Conservation (phyloP, 2,888 invertebrate species). For the Trypoxylon attenuatum region DNA sequence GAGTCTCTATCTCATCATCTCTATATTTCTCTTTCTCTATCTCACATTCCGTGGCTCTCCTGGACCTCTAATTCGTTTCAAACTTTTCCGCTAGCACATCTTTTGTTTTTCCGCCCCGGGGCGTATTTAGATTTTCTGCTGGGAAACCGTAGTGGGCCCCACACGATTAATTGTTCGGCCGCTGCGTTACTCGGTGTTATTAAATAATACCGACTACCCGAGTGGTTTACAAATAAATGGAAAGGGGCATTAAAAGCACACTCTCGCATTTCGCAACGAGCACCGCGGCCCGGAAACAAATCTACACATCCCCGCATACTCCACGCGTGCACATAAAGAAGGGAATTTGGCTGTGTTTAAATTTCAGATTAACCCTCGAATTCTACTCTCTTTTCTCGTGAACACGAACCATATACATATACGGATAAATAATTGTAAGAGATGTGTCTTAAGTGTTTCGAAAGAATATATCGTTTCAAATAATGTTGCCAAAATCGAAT, state of each 20-base stretch:
- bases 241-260: conserved; percentile 6
- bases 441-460: too few relatives aligned
- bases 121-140: conserved; percentile 8
- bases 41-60: conserved; percentile 9
- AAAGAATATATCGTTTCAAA: too few relatives aligned
- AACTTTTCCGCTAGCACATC: conserved; percentile 40
- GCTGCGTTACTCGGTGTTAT: conserved; percentile 51
- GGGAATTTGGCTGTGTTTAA: too few relatives aligned
- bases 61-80: conserved; percentile 13
- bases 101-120: conserved; percentile 1
- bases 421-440: too few relatives aligned
- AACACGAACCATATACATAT: too few relatives aligned
- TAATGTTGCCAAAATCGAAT: too few relatives aligned
- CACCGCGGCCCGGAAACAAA: too few relatives aligned
- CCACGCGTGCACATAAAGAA: too few relatives aligned
- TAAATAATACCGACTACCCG: conserved; percentile 35
- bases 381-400: too few relatives aligned
- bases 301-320: too few relatives aligned
- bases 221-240: background rate
- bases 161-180: conserved; percentile 58
- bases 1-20: conserved; percentile 32
- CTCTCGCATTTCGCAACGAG: too few relatives aligned
- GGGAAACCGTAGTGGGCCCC: conserved; percentile 23
- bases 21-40: conserved; percentile 36
- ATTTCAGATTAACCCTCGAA: too few relatives aligned